Evolutionary conservation across 2,888 invertebrate species (phyloP).

Genomic region (Microchrysa polita): DNA sequence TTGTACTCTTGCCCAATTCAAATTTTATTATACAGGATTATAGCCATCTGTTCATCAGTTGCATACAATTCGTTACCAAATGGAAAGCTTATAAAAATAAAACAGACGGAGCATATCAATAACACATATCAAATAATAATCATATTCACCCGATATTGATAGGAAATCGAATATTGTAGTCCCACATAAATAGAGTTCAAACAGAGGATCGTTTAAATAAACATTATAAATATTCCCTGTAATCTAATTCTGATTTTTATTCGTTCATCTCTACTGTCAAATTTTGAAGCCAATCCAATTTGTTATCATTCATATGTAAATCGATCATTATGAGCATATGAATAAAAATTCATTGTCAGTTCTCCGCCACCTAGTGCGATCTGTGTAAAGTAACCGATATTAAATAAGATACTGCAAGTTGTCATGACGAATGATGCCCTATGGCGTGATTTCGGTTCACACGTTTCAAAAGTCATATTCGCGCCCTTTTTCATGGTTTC

Average conservation of each 20-base stretch:
- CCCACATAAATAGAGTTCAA: too few relatives aligned
- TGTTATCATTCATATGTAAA: constrained; percentile 50
- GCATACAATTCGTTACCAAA: too few relatives aligned
- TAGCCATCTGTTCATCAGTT: too few relatives aligned
- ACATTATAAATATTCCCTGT: not conserved
- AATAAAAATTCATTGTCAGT: constrained; percentile 31
- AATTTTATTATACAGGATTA: too few relatives aligned
- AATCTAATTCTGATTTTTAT: constrained; percentile 39
- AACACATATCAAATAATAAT: too few relatives aligned
- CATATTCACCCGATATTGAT: too few relatives aligned
- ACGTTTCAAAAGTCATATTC: constrained; percentile 35
- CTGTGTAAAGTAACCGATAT: not conserved
- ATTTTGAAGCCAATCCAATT: constrained; percentile 46
- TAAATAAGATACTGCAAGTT: not conserved
- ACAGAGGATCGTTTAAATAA: too few relatives aligned
- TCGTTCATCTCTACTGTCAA: constrained; percentile 35
- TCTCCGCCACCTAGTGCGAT: not conserved
- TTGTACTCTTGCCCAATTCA: too few relatives aligned
- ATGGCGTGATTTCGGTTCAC: constrained; percentile 35
- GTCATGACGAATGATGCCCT: constrained; percentile 11
- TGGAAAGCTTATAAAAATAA: too few relatives aligned
- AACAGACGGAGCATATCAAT: too few relatives aligned
- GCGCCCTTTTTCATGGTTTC: constrained; percentile 45
- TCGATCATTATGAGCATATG: constrained; percentile 39
- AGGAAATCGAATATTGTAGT: too few relatives aligned